phyloP scores from a whole-genome alignment of 2,888 invertebrate genomes.

The Anoplius nigerrimus region DNA sequence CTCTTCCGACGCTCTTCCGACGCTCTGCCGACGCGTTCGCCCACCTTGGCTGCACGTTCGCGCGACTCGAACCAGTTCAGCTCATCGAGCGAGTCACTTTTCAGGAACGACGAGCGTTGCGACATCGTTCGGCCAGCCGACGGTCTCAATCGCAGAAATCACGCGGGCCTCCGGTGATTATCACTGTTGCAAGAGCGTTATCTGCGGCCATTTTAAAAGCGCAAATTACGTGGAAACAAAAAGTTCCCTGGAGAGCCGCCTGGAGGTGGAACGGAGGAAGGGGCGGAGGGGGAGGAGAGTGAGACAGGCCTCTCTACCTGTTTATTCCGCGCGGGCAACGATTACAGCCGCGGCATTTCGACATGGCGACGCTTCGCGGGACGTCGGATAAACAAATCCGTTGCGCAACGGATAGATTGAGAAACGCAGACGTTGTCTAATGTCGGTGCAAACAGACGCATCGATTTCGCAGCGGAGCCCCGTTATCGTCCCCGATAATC shows the following conservation, averaged over 20 bases:
- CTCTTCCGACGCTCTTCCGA: too few relatives aligned
- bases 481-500: slow-evolving; percentile 37
- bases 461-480: slow-evolving; percentile 14
- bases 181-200: too few relatives aligned
- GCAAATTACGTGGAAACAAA: slow-evolving; percentile 18
- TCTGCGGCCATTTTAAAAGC: neutral
- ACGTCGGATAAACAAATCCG: slow-evolving; percentile 34
- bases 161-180: too few relatives aligned
- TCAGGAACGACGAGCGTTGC: too few relatives aligned
- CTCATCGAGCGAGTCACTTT: too few relatives aligned
- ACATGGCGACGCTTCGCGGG: slow-evolving; percentile 8
- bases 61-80: too few relatives aligned
- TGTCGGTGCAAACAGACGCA: slow-evolving; percentile 39
- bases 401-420: slow-evolving; percentile 39
- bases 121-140: too few relatives aligned
- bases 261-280: slow-evolving; percentile 10
- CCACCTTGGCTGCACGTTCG: too few relatives aligned
- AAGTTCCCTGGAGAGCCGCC: neutral
- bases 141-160: too few relatives aligned
- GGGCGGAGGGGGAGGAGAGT: too few relatives aligned
- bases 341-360: slow-evolving; percentile 28
- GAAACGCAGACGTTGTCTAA: slow-evolving; percentile 45
- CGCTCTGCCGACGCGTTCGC: too few relatives aligned
- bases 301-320: slow-evolving; percentile 9
- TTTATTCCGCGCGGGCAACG: slow-evolving; percentile 14